Evolutionary conservation across 2,113 vertebrate genomes (phyloP), one percentile per base, ranked within the genome.

Genomic region (Procavia capensis): DNA sequence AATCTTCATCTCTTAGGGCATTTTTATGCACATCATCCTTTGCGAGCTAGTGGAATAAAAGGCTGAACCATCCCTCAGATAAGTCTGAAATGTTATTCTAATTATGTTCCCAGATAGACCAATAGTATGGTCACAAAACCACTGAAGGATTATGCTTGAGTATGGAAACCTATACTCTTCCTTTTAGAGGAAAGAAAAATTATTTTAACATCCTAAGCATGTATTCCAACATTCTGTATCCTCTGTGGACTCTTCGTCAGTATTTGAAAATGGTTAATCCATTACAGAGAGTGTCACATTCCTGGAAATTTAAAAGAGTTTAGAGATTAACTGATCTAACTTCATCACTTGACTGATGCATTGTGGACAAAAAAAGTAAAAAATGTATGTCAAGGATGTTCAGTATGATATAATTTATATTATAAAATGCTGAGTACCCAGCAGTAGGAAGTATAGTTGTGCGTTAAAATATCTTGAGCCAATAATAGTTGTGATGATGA

Each of bases 181-280:
- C 76, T 82, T 54, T 47, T n/a, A 45, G 13, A 68, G 22, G 57
- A 59, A 59, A 59, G 75, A 29, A 72, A 54, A 79, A 36, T 87
- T 84, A 43, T 79, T 96, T 84, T 72, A 93, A 59, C 57, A 82
- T 59, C 19, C 85, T 95, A 24, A 72, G 27, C 59, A 72, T 90
- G 20, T 88, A 39, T 13, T 74, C 45, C 63, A 93, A 4, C 78
- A 64, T 88, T 88, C 50, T 64, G 0, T 76, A 17, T 66, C 20
- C 66, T 16, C 10, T 89, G 5, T 59, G 25, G 82, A 45, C 19
- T 89, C 25, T 83, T 83, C 27, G 70, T 0, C 86, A 19, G 39
- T 93, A 22, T 92, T 95, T 78, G 29, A 19, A 85, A 96, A 72
- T 57, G 14, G 5, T 72, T 93, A 39, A n/a, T 78, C 36, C 70